phyloP scores from a whole-genome alignment of 2,113 vertebrate genomes.

The Cacatua alba region DNA sequence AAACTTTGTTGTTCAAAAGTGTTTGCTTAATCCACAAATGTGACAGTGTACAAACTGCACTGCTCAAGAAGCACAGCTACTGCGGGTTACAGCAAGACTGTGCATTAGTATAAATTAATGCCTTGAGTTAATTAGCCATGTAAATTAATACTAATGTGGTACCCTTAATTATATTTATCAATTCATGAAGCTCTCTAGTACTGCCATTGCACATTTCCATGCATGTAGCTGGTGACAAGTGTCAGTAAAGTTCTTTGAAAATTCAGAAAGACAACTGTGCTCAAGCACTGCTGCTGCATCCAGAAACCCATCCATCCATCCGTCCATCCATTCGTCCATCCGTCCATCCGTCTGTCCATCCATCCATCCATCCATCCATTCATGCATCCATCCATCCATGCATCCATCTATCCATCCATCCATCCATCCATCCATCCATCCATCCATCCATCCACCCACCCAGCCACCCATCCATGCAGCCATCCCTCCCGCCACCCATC shows the following conservation, averaged over 20 bases:
- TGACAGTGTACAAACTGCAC: neutral
- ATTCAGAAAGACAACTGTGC: neutral
- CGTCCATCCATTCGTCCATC: too few species aligned
- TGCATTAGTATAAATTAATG: slow-evolving; percentile 25
- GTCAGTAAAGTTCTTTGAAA: neutral
- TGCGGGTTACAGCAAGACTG: neutral
- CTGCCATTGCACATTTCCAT: slow-evolving; percentile 7
- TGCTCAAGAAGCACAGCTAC: neutral
- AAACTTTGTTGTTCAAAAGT: neutral
- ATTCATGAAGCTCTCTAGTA: slow-evolving; percentile 59
- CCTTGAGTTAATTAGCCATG: slow-evolving; percentile 67
- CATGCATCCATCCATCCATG: neutral
- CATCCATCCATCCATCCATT: neutral
- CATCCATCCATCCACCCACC: neutral
- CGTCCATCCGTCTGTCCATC: too few species aligned
- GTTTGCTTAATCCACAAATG: neutral
- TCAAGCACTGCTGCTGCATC: neutral
- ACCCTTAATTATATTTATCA: slow-evolving; percentile 74
- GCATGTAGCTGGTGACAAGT: neutral
- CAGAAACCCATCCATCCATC: neutral
- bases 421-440: accelerated
- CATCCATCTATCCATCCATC: too few species aligned
- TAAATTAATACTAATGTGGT: slow-evolving; percentile 71
- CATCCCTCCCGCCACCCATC: neutral
- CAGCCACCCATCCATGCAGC: neutral